Conservation (phyloP, 2,797 vertebrate species). For the Diceros bicornis region DNA sequence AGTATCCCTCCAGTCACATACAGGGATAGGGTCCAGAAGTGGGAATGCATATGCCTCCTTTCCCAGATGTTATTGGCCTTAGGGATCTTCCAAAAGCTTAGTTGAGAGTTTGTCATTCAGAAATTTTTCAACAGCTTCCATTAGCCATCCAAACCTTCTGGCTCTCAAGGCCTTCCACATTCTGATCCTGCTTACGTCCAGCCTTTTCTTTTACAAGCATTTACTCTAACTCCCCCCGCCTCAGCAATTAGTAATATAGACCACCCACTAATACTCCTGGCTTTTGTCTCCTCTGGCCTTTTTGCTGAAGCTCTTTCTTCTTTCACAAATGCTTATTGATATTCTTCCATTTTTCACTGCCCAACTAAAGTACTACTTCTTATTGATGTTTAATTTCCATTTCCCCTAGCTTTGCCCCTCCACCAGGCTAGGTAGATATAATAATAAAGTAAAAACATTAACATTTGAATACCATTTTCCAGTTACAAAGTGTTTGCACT, state of each 20-base stretch:
- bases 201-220: background rate
- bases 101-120: background rate
- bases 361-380: constrained; percentile 21
- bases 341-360: constrained; percentile 10
- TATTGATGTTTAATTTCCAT: constrained; percentile 51
- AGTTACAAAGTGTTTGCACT: constrained; percentile 3
- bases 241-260: background rate
- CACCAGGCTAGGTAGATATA: background rate
- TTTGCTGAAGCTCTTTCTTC: background rate
- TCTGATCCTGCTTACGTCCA: constrained; percentile 26
- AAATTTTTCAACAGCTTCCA: background rate
- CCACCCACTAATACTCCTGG: background rate
- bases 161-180: background rate
- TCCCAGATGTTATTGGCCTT: background rate
- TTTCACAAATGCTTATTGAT: constrained; percentile 36
- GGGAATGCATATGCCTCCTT: background rate
- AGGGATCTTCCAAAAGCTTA: background rate
- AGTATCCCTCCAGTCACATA: background rate
- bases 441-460: constrained; percentile 35
- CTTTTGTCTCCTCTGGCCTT: constrained; percentile 2
- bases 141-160: background rate
- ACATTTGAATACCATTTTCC: background rate
- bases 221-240: background rate
- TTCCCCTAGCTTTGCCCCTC: background rate
- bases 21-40: background rate